These are phyloP conservation scores for Parus major DNA, from an alignment of 2,113 vertebrate species.

Conservation along the genomic window DNA sequence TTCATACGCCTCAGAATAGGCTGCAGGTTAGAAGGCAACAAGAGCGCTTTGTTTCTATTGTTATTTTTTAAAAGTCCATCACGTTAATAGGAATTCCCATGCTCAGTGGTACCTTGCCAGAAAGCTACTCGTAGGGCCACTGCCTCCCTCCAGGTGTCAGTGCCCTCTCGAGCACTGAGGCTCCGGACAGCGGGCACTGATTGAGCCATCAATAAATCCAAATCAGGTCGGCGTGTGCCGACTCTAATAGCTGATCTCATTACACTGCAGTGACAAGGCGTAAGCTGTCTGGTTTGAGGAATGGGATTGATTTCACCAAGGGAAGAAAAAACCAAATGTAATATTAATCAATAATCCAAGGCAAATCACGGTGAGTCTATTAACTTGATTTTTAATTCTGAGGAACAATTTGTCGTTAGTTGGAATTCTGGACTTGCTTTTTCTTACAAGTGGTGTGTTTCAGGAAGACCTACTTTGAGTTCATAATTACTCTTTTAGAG, in stretches of 20 bases:
- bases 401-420: neutral
- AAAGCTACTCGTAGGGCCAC: neutral
- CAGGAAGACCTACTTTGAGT: neutral
- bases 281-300: neutral
- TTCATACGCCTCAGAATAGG: neutral
- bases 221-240: neutral
- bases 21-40: neutral
- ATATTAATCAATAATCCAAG: conserved; percentile 44
- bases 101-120: neutral
- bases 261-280: neutral
- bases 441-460: neutral
- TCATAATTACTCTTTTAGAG: conserved; percentile 18
- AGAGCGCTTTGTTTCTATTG: neutral
- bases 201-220: conserved; percentile 1
- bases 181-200: neutral
- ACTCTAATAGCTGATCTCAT: conserved; percentile 5
- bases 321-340: conserved; percentile 35
- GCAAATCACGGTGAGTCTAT: conserved; percentile 22
- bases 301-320: conserved; percentile 34
- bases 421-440: conserved; percentile 12
- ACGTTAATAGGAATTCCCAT: neutral
- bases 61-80: neutral
- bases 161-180: neutral
- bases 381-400: conserved; percentile 35
- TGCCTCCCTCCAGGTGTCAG: neutral